Evolutionary conservation across 2,888 invertebrate genomes (phyloP), one percentile per base, ranked within the genome.

Genomic region (Anthophora plumipes): DNA sequence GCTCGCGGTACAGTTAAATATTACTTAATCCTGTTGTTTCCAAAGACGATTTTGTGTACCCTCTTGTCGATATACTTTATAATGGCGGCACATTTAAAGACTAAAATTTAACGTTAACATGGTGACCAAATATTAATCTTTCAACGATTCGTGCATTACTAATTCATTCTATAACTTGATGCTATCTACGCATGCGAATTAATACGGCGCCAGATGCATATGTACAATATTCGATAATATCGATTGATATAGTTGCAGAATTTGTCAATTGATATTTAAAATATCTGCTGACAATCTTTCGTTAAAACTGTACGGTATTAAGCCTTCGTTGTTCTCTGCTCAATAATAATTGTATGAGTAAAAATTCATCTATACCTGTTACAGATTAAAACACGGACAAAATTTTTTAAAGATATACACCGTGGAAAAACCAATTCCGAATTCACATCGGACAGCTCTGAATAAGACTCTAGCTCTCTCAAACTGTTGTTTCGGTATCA

Each of bases 51-150:
- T 31, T 3, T 22, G 37, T 5, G 14, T 57, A 41, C 57, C 66
- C 60, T 37, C 52, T 52, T 54, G 0, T 6, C 2, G 11, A 12
- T 31, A 9, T 46, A 39, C 7, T 20, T 11, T n/a, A 9, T 4
- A 41, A 31, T 68, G 67, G 67, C 67, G 67, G 67, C 31, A 22
- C 20, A 68, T 68, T 68, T 68, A 25, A 66, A 64, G 25, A 0
- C 6, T 17, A 46, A 46, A 46, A 17, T 46, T 17, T 46, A 17
- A 17, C 14, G 7, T 14, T 46, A 46, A 1, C 7, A 17, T 5
- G 6, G 6, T 6, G 46, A 46, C 14, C 0, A 17, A 11, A 1
- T 0, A 11, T 22, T 3, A 11, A 8, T 20, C 0, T 4, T 12
- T 4, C 12, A 11, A 20, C 12, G 52, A 20, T 20, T 11, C 22